Conservation (phyloP, 2,888 invertebrate species). For the Nebria salina region DNA sequence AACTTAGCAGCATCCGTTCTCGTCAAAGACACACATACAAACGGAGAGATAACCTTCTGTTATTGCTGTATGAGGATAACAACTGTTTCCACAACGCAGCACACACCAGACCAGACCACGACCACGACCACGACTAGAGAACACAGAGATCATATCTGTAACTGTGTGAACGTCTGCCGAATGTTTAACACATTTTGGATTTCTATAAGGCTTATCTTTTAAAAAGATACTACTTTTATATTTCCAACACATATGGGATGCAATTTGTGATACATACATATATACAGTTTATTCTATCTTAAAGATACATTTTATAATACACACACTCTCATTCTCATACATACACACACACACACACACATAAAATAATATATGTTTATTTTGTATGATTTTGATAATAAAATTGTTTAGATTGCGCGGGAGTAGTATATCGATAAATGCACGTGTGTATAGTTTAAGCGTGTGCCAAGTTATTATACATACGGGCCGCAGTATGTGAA, state of each 20-base stretch:
- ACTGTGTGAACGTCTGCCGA: constrained; percentile 34
- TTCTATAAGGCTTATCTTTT: constrained; percentile 8
- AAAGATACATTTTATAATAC: too few species aligned
- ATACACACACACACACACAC: too few species aligned
- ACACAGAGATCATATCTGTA: constrained; percentile 32
- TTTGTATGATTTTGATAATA: too few species aligned
- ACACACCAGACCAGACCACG: not conserved
- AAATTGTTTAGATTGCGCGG: not conserved
- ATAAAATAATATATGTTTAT: too few species aligned
- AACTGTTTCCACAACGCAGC: not conserved
- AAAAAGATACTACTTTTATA: not conserved
- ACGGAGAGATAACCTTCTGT: constrained; percentile 36
- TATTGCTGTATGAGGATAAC: constrained; percentile 12
- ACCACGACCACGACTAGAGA: not conserved
- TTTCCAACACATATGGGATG: not conserved
- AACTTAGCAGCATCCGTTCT: constrained; percentile 37
- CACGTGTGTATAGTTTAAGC: not conserved
- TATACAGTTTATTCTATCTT: too few species aligned
- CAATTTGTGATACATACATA: too few species aligned
- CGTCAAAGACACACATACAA: not conserved
- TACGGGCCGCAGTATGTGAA: not conserved
- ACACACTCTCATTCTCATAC: too few species aligned
- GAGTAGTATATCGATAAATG: not conserved
- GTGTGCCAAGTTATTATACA: not conserved
- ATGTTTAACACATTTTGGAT: constrained; percentile 34